phyloP scores from a whole-genome alignment of 2,888 invertebrate genomes.

The Leuctra nigra region DNA sequence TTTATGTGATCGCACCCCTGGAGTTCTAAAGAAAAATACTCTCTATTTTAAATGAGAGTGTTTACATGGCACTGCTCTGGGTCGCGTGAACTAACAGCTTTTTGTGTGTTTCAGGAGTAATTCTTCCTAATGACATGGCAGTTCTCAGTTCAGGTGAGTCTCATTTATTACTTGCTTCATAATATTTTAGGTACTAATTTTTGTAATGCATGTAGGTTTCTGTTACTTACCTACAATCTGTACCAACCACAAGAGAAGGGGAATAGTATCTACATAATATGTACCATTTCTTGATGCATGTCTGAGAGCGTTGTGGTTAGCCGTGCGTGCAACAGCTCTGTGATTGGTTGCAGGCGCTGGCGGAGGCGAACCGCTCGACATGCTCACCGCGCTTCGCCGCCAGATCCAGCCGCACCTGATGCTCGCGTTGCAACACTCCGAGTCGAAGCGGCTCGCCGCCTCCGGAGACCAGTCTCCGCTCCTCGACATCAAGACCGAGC shows the following conservation, averaged over 20 bases:
- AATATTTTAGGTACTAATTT: too few species aligned
- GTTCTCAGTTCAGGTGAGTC: conserved; percentile 2
- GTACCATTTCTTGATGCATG: too few species aligned
- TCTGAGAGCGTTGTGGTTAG: too few species aligned
- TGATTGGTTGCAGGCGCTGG: conserved; percentile 24
- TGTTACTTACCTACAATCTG: too few species aligned
- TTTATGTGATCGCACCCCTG: too few species aligned
- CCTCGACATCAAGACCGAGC: conserved; percentile 36
- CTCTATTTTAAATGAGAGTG: too few species aligned
- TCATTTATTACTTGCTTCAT: too few species aligned
- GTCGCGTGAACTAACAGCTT: too few species aligned
- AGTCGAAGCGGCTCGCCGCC: conserved; percentile 29
- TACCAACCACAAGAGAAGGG: not conserved
- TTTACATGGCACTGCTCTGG: too few species aligned
- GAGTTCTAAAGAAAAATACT: too few species aligned
- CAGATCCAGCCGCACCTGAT: conserved; percentile 65
- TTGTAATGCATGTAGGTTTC: too few species aligned
- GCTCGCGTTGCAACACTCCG: conserved; percentile 51
- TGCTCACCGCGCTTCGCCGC: conserved; percentile 60
- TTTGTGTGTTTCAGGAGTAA: conserved; percentile 10
- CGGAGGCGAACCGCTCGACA: conserved; percentile 52
- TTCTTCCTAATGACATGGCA: conserved; percentile 11
- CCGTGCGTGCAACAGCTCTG: not conserved
- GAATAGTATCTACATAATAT: not conserved
- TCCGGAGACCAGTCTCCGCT: conserved; percentile 8